Percentiles rank a stretch among this genome's conserved stretches.
Conservation (phyloP, 2,888 invertebrate species). For the Penaeus monodon region DNA sequence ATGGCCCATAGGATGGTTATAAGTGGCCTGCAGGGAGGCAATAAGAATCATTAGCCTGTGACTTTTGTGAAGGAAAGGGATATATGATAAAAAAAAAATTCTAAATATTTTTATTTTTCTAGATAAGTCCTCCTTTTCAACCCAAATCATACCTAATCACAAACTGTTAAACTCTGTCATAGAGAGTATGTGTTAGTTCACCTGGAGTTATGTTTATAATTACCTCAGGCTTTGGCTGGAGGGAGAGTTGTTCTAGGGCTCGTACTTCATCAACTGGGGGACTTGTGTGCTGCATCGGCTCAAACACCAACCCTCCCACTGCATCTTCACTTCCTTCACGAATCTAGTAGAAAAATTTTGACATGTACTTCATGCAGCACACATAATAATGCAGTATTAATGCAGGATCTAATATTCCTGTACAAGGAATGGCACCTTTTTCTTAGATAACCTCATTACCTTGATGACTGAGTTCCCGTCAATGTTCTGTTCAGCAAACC, state of each 20-base stretch:
- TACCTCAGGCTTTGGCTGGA: slow-evolving; percentile 56
- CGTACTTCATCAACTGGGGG: slow-evolving; percentile 63
- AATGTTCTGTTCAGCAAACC: slow-evolving; percentile 47
- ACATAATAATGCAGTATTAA: not conserved
- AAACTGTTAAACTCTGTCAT: not conserved
- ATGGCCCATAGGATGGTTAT: no score
- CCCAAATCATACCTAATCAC: not conserved
- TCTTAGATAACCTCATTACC: slow-evolving; percentile 23
- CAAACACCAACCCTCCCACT: slow-evolving; percentile 39
- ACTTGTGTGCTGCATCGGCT: slow-evolving; percentile 51
- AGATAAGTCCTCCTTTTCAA: no score
- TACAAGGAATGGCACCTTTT: not conserved
- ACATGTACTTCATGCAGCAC: not conserved
- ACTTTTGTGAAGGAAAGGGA: no score
- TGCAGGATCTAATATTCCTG: not conserved
- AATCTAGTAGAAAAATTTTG: slow-evolving; percentile 28
- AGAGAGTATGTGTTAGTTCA: not conserved
- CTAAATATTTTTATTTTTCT: no score
- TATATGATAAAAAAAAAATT: no score
- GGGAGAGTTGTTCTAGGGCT: slow-evolving; percentile 53
- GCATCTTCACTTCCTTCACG: slow-evolving; percentile 38
- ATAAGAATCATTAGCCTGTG: no score
- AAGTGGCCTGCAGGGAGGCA: no score
- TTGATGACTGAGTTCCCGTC: slow-evolving; percentile 59
- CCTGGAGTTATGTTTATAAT: not conserved